Base-by-base conservation (phyloP, 2,797 vertebrate genomes). In the Tympanoctomys barrerae region DNA sequence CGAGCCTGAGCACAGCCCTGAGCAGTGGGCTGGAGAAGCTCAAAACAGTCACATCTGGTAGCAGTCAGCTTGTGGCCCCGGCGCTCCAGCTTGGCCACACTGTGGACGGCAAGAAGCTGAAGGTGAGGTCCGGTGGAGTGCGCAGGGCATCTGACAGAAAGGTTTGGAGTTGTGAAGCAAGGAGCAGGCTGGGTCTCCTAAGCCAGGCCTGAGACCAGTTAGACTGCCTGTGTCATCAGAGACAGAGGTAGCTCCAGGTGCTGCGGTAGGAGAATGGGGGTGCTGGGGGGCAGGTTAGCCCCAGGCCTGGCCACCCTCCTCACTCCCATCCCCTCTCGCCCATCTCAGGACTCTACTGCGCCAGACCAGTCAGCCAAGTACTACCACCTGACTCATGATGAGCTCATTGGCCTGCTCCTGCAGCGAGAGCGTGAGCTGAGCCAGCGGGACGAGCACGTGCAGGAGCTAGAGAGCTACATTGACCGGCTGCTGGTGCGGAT, bases 401-500 rank as follows among this genome's bases (percentile, higher is more conserved):
- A 99, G 94, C 99, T 99, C 98, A 99, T 99, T 21, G 95, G 99
- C 89, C 98, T 99, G 97, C 98, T 99, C 94, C 98, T 99, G 97
- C 99, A 99, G 98, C 98, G 99, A 33, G 99, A 99, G 98, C 98
- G 97, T 0, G 99, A 99, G 96, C 98, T 99, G 95, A 98, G 97
- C 98, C 99, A 98, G 98, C 98, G 99, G 97, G 99, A 99, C 57
- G 98, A 99, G 87, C 99, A 99, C 70, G 99, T 99, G 95, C 98
- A 94, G 1, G 99, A 99, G 93, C 99, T 99, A 97, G 99, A 99
- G 98, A 99, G 99, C 98, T 99, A 99, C 99, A 99, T 99, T 0
- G 99, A 99, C 99, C 99, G 99, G 91, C 98, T 99, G 97, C 99
- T 99, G 97, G 99, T 99, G 95, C 99, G 99, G 97, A 99, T 99